These are phyloP conservation scores for Nemotelus nigrinus DNA, from an alignment of 2,888 invertebrate genomes.

Conservation along the genomic window DNA sequence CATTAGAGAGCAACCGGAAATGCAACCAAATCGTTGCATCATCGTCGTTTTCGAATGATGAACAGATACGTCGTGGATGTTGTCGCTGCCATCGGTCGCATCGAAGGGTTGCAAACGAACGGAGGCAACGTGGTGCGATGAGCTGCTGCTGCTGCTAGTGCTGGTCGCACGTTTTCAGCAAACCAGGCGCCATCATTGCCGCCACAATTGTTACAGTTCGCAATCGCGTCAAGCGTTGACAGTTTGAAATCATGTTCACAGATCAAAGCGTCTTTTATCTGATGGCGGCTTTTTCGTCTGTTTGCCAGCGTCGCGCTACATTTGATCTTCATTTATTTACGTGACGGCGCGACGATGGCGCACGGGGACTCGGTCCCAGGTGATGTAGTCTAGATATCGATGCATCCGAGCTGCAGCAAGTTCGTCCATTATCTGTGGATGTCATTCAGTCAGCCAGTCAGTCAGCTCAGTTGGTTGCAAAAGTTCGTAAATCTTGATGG, in stretches of 20 bases:
- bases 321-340: slow-evolving; percentile 41
- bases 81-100: too few relatives aligned
- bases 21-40: slow-evolving; percentile 34
- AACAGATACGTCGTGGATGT: neutral
- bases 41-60: slow-evolving; percentile 21
- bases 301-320: slow-evolving; percentile 11
- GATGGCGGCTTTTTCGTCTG: slow-evolving; percentile 14
- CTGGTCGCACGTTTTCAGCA: neutral
- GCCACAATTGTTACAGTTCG: neutral
- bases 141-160: too few relatives aligned
- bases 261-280: slow-evolving; percentile 9
- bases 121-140: too few relatives aligned
- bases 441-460: too few relatives aligned
- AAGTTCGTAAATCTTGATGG: too few relatives aligned
- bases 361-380: neutral
- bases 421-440: slow-evolving; percentile 30
- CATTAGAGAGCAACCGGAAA: slow-evolving; percentile 25
- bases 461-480: too few relatives aligned
- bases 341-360: neutral
- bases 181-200: slow-evolving; percentile 31
- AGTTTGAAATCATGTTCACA: slow-evolving; percentile 30
- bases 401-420: slow-evolving; percentile 15
- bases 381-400: neutral
- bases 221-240: slow-evolving; percentile 19
- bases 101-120: too few relatives aligned